Base-by-base conservation (phyloP, 2,888 invertebrate genomes). In the Vanessa cardui region DNA sequence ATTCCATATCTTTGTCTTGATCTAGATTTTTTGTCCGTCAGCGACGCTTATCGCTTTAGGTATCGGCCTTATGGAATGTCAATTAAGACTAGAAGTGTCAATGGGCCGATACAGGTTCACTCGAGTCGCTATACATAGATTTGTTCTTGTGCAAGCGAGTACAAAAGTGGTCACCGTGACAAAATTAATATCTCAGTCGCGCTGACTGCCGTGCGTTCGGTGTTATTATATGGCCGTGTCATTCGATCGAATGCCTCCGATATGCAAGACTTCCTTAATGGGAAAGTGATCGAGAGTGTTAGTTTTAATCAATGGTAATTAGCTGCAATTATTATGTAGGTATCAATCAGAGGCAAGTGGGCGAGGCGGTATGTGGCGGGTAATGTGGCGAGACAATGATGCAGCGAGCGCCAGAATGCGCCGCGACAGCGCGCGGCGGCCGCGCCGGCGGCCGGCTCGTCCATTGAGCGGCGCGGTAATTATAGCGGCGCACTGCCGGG, bases 391-490 rank as follows among this genome's bases (percentile, higher is more conserved):
- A 62, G 52, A 62, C 52, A 54, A 44, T 21, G 39, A 20, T 33
- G 39, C 39, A 18, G 52, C 20, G 20, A 52, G 67, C 67, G 39
- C 20, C 31, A 64, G 39, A 60, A 62, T 59, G 60, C 54, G 26
- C 16, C 31, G 31, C 31, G 52, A 26, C 16, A 6, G 8, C 31
- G 16, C 26, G 16, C 52, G 16, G n/a, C 18, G 7, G 26, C 52
- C 15, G 16, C 15, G 39, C 59, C 54, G 18, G 62, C 8, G 49
- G 54, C 46, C 52, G 59, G 46, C 59, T 64, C 52, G 75, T 68
- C 76, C 73, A 73, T 73, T 73, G 73, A 76, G 73, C 62, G 69
- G 64, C 70, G 73, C 59, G 54, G 76, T 80, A 80, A 81, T 79
- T 78, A 80, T 79, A 81, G 76, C 74, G 68, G 62, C 73, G 68